A percentile compares a stretch with the other conserved stretches of the same genome.
Evolutionary conservation across 2,113 vertebrate species (phyloP).

Genomic region (Castor canadensis): DNA sequence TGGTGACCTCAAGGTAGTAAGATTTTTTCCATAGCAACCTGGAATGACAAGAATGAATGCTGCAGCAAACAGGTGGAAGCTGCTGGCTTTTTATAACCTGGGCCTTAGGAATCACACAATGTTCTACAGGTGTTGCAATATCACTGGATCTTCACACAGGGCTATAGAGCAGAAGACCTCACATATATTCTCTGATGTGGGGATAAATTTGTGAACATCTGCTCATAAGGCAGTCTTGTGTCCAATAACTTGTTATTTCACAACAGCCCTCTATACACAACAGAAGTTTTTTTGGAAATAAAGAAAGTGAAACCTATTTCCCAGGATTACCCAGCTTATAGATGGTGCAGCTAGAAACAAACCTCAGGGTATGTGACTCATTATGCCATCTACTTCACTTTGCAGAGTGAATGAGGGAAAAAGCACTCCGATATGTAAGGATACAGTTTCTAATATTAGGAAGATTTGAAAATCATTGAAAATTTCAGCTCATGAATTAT

Average conservation of each 20-base stretch:
- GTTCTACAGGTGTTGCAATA: background rate
- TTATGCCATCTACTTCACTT: background rate
- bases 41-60: background rate
- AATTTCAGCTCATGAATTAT: too few relatives aligned
- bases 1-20: rapidly evolving
- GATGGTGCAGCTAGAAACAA: background rate
- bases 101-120: background rate
- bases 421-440: background rate
- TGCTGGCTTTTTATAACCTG: background rate
- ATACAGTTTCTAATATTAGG: background rate
- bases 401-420: background rate
- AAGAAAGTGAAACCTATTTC: background rate
- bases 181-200: background rate
- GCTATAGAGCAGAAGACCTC: background rate
- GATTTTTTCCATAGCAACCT: background rate
- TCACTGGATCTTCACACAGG: background rate
- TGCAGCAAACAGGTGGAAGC: background rate
- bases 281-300: background rate
- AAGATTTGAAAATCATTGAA: background rate
- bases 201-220: background rate
- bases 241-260: background rate
- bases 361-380: background rate
- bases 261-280: background rate
- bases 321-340: background rate
- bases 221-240: background rate